Conservation (phyloP, 2,113 vertebrate species). For the Calyptommatus sinebrachiatus region DNA sequence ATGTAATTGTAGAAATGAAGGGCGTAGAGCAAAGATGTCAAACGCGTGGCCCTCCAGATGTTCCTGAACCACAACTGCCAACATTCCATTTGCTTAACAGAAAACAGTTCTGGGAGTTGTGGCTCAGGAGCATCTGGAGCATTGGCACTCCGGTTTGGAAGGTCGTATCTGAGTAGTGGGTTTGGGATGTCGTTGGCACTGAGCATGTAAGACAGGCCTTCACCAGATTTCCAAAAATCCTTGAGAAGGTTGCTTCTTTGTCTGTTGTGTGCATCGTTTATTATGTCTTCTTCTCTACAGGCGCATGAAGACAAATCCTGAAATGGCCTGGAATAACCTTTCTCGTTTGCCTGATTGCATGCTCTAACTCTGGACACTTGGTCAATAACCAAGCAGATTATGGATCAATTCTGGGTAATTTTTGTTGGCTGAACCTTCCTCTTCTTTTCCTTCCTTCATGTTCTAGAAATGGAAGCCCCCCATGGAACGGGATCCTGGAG, state of each 20-base stretch:
- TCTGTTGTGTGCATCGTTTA: neutral
- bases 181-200: neutral
- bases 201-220: neutral
- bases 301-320: neutral
- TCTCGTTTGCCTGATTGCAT: neutral
- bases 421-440: neutral
- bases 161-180: neutral
- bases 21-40: neutral
- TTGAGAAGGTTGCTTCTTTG: neutral
- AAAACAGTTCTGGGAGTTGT: too few relatives aligned
- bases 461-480: constrained; percentile 28
- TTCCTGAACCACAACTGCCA: too few relatives aligned
- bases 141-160: too few relatives aligned
- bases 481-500: constrained; percentile 5
- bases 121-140: too few relatives aligned
- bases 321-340: neutral
- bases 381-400: neutral
- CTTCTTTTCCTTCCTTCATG: neutral
- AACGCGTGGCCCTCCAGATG: too few relatives aligned
- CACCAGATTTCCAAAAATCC: neutral
- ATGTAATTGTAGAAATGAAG: neutral
- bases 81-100: too few relatives aligned
- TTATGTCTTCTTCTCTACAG: neutral
- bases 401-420: neutral
- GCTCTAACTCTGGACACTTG: neutral